A percentile compares a stretch with the other conserved stretches of the same genome.
Evolutionary conservation across 2,113 vertebrate genomes (phyloP).

Genomic region (Lepus europaeus): DNA sequence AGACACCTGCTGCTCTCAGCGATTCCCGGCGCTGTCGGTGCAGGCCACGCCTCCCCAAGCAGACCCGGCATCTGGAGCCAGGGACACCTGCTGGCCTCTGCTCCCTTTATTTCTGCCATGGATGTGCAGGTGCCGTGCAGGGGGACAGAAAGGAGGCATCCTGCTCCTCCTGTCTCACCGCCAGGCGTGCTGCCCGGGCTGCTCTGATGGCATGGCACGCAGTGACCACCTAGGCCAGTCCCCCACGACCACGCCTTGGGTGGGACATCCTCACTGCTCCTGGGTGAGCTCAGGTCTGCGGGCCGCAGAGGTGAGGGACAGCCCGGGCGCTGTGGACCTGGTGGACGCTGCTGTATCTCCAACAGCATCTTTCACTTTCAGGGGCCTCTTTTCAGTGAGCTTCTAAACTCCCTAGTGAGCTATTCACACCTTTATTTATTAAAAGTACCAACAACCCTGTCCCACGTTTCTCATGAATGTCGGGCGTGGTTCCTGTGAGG

Average conservation of each 20-base stretch:
- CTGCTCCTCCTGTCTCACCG: accelerated
- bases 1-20: not conserved
- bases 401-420: not conserved
- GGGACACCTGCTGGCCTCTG: accelerated
- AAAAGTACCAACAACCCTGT: not conserved
- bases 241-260: not conserved
- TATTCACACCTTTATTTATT: not conserved
- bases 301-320: not conserved
- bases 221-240: too few species aligned
- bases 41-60: accelerated
- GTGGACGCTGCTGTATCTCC: too few species aligned
- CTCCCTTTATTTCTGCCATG: not conserved
- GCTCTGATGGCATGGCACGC: too few species aligned
- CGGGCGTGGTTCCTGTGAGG: not conserved
- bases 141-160: not conserved
- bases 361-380: not conserved
- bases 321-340: accelerated
- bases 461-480: not conserved
- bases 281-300: too few species aligned
- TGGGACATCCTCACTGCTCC: not conserved
- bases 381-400: not conserved
- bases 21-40: too few species aligned
- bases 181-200: accelerated
- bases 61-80: not conserved
- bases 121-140: accelerated